Evolutionary conservation across 64 coral and sea anemone genomes (phyloP).

Genomic region (Anthopleura sola): DNA sequence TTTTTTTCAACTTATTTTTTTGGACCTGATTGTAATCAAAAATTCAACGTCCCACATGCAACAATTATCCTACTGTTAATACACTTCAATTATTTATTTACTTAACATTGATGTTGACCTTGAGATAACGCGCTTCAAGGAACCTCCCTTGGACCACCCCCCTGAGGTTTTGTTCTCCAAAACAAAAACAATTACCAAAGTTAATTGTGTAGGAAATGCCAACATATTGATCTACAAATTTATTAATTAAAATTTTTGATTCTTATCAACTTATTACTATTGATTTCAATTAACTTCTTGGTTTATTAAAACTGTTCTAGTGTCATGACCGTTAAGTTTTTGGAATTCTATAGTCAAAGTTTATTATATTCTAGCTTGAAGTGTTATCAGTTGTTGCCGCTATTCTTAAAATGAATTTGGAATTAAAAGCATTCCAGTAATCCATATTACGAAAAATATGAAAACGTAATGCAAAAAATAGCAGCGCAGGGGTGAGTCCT

Average conservation of each 20-base stretch:
- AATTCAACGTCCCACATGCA: too few relatives aligned
- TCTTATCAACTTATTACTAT: neutral
- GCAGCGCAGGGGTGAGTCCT: neutral
- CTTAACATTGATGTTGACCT: neutral
- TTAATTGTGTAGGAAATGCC: neutral
- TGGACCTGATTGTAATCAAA: too few relatives aligned
- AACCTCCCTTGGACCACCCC: neutral
- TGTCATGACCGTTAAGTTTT: neutral
- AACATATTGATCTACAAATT: neutral
- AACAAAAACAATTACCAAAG: neutral
- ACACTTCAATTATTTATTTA: neutral
- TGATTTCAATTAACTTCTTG: neutral
- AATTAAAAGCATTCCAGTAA: neutral
- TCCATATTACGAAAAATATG: too few relatives aligned
- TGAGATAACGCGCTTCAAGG: neutral
- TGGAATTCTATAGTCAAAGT: neutral
- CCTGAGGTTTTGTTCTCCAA: neutral
- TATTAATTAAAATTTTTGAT: neutral
- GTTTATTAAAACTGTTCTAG: neutral
- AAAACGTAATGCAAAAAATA: neutral
- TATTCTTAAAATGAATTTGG: neutral
- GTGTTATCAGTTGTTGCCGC: neutral
- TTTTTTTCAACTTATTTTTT: too few relatives aligned
- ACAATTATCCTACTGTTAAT: neutral
- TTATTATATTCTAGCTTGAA: neutral